These are phyloP conservation scores for Tamandua tetradactyla DNA, from an alignment of 2,797 vertebrate genomes.

Conservation along the genomic window DNA sequence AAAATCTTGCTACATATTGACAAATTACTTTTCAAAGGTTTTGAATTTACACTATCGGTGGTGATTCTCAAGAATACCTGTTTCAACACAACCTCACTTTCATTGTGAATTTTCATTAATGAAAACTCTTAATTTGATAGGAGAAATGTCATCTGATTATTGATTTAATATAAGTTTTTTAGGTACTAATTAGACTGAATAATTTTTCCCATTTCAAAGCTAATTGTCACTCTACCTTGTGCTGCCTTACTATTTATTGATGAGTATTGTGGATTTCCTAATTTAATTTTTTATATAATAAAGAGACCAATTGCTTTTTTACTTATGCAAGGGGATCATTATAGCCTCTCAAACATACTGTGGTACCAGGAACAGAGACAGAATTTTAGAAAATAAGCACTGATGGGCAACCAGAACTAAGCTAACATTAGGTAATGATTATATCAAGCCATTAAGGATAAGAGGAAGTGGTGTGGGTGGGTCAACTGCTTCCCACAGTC, in stretches of 20 bases:
- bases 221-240: not conserved
- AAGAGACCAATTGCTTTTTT: not conserved
- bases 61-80: not conserved
- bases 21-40: not conserved
- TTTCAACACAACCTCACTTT: not conserved
- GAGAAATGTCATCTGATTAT: not conserved
- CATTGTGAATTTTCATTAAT: constrained; percentile 8
- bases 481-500: constrained; percentile 44
- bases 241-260: not conserved
- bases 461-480: not conserved
- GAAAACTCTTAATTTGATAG: not conserved
- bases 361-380: not conserved
- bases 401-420: not conserved
- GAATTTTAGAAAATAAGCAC: not conserved
- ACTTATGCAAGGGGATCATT: not conserved
- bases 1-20: not conserved
- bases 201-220: not conserved
- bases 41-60: not conserved
- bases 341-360: not conserved
- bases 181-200: not conserved
- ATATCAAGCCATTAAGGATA: not conserved
- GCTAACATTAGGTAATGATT: not conserved
- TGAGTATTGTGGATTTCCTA: not conserved
- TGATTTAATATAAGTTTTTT: not conserved
- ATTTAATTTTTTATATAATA: not conserved